Base-by-base conservation (phyloP, 2,888 invertebrate genomes). In the Drosophila mimetica region DNA sequence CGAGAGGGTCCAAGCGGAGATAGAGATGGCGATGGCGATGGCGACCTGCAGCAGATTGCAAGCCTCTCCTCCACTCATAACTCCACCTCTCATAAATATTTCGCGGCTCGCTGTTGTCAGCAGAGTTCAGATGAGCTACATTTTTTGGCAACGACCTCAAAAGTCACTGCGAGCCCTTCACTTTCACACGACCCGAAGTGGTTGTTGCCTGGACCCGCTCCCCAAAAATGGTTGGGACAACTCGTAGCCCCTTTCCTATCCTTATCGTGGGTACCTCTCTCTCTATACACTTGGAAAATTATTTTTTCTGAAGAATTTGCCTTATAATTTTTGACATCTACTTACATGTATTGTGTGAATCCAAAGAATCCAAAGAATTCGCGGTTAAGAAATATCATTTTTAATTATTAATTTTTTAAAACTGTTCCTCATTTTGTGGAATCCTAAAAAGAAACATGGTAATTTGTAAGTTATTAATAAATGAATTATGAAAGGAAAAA, bases 91-190 rank as follows among this genome's bases (percentile, higher is more conserved):
- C 70, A 70, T 70, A 70, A 70, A 69, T 70, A 69, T 28, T 46
- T 37, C 22, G 50, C 37, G 36, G 37, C 18, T 36, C 16, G n/a
- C 41, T 39, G 22, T 48, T 53, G 41, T 57, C 36, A 20, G 54
- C 42, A 34, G 16, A 42, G 53, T 34, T 59, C n/a, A 57, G 60
- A 32, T 61, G 32, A 39, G 44, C 60, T 36, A 14, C 59, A 59
- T 46, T 51, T 51, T 41, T 42, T 58, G 47, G 47, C 41, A 46
- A 47, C 65, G 65, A 55, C 71, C 71, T 71, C 47, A 59, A 54
- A 53, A 72, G 48, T 48, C 61, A 42, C 34, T 48, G 59, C 44
- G 42, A 64, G 79, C 83, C 83, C 83, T 86, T 83, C 86, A 86
- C 86, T 83, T 83, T 83, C 78, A 76, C 77, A 72, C 69, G 58